Evolutionary conservation across 37 sponge, comb jelly and placozoan genomes (phyloP), one percentile per base, ranked within the genome.

Genomic region (Tethya wilhelma): DNA sequence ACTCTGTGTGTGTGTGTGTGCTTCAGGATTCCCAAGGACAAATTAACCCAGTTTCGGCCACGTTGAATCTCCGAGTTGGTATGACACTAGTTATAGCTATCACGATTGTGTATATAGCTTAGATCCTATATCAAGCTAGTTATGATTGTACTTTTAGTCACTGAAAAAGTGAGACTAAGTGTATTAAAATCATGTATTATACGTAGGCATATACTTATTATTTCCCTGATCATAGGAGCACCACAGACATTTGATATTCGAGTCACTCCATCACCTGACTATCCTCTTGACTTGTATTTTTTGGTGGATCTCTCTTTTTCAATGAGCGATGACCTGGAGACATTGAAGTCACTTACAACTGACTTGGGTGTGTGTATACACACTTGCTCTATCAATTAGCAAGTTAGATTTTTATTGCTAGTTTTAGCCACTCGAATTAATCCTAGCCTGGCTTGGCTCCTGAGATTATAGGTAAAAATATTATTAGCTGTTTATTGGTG

Each of bases 221-320:
- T 49, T 19, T 19, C 14, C 14, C 14, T 49, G 9, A 49, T 49
- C 53, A 3, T 70, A 96, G 96, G 93, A 22, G 76, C 77, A 20
- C 84, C 90, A 0, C 69, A 79, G 39, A 78, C 36, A 17, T 84
- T 96, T 29, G 34, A 46, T 57, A 73, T 92, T 12, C 56, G n/a
- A 0, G 90, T 96, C 31, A 79, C 55, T 4, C 96, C 96, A 9
- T 75, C 82, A 31, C 49, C 37, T 3, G 69, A 87, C 74, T 92
- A 74, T 71, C 93, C 96, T 20, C 70, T 92, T 0, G 96, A 96
- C 75, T 37, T 96, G 5, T 96, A 96, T 70, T 70, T 87, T n/a
- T 75, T 96, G 41, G 89, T 92, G 85, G 96, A 96, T 40, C 75
- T 88, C 40, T 92, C 92, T 28, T 32, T 30, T 60, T 89, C 90